Base-by-base conservation (phyloP, 2,888 invertebrate species). In the Fragum whitleyi region DNA sequence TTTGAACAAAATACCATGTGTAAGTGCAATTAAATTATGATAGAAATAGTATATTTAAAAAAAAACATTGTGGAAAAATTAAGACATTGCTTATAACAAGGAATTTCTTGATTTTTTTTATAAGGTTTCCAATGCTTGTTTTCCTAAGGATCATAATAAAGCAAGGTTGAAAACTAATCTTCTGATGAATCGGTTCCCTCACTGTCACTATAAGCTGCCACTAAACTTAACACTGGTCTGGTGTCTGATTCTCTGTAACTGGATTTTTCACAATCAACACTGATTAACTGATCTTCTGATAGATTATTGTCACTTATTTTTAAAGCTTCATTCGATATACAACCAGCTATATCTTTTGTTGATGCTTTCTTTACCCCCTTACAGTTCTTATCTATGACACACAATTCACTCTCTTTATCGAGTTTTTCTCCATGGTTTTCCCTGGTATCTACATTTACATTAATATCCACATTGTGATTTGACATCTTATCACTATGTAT, bases 181-280 rank as follows among this genome's bases (percentile, higher is more conserved):
- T 6, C 23, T 0, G 42, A 47, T 51, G 67, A 29, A 42, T 78
- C 78, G 14, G 75, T 74, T 26, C 80, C 83, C 26, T 83, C 83
- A 80, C 77, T 80, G 68, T 80, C 77, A 65, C 77, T 75, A 57
- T 83, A 83, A 1, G 32, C 32, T 65, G 75, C 67, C 23, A 83
- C 83, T 62, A 83, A 75, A 69, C 76, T 77, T 3, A 79, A 62
- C 0, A 51, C 62, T 29, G 69, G 32, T 39, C 57, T 32, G n/a
- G 42, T 14, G 32, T 55, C 36, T 57, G 6, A 16, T 28, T 51
- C 23, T n/a, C n/a, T 21, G 26, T 39, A 2, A 29, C 42, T 29
- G 55, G 14, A 42, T 32, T 26, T 47, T 6, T n/a, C 14, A 57
- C 2, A 21, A 16, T 57, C 21, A 21, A n/a, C 55, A 55, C 19